These are phyloP conservation scores for Danaus melanippus DNA, from an alignment of 1,140 invertebrate genomes.

Conservation along the genomic window DNA sequence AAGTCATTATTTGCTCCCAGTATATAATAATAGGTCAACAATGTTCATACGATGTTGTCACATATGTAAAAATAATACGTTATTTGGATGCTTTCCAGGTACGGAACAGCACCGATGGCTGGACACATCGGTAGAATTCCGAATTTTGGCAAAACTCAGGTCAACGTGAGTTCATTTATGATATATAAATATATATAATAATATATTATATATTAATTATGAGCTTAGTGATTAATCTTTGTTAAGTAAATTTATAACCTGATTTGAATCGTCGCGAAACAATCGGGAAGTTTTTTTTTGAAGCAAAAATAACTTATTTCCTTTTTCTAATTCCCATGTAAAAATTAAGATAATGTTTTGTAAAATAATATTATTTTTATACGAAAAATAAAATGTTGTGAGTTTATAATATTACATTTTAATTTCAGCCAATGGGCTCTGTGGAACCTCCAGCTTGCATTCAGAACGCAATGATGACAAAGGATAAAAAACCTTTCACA, in stretches of 20 bases:
- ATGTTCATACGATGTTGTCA: constrained; percentile 33
- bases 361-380: neutral
- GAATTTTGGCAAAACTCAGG: constrained; percentile 59
- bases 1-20: no score
- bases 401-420: constrained; percentile 12
- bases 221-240: no score
- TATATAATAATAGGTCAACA: constrained; percentile 34
- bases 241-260: no score
- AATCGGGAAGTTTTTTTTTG: no score
- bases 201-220: constrained; percentile 3
- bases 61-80: constrained; percentile 53
- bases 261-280: no score
- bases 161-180: constrained; percentile 48
- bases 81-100: constrained; percentile 61
- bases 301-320: no score
- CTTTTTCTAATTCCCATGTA: no score
- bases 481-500: constrained; percentile 96
- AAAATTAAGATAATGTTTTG: no score
- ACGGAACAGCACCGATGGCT: constrained; percentile 40
- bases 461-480: constrained; percentile 94
- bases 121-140: constrained; percentile 63
- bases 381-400: neutral
- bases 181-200: constrained; percentile 5
- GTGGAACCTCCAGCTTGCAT: constrained; percentile 88
- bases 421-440: constrained; percentile 56